Base-by-base conservation (phyloP, 1,140 invertebrate genomes). In the Lordiphosa clarofinis region DNA sequence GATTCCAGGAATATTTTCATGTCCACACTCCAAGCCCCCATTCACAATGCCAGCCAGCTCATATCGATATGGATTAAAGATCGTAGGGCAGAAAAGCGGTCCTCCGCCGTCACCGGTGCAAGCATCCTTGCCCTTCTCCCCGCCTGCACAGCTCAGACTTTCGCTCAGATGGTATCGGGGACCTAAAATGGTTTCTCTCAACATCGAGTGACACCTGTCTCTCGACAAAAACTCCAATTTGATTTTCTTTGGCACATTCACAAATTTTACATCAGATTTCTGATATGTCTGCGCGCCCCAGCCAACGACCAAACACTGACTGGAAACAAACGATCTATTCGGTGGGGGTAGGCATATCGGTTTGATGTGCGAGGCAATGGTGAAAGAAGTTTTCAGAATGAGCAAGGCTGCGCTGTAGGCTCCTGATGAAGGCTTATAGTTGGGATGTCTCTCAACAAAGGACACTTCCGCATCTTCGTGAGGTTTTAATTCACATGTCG, bases 101-200 rank as follows among this genome's bases (percentile, higher is more conserved):
- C 92, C 92, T 10, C 94, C 94, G 3, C 94, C 94, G 73, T 95
- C 94, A 57, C 94, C 94, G 90, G 91, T 90, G 87, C 92, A 93
- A 0, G 92, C 91, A 43, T 95, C 94, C 57, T 93, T 92, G n/a
- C 93, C 93, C 56, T 91, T 90, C 70, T 93, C 92, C 1, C 94
- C 94, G 4, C 91, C 91, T 6, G 91, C 91, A 55, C 91, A 92
- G 3, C 90, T 61, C 53, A 91, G 91, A 28, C 88, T 89, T 0
- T 61, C 31, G 65, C 91, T 72, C 7, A 92, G 75, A 5, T 71
- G 72, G 67, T 91, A 92, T 9, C 65, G 65, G 0, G 12, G 28
- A 11, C 89, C 89, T 15, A 91, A 72, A 15, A 89, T 35, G 0
- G 90, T 90, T 3, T 49, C 62, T 9, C 88, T 74, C n/a, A 93